Conservation (phyloP, 2,888 invertebrate species). For the Acronicta leporina region DNA sequence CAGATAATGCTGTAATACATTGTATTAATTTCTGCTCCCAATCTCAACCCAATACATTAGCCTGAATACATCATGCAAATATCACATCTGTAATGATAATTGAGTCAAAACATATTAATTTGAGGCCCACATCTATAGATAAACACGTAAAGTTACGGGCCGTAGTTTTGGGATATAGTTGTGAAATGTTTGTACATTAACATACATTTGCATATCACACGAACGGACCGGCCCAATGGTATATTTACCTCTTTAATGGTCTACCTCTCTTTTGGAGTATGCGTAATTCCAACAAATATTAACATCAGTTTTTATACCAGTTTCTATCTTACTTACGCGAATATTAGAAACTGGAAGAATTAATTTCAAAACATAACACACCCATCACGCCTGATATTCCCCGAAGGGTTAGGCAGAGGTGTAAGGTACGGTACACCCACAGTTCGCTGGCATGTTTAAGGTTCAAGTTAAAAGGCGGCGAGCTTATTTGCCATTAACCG, state of each 20-base stretch:
- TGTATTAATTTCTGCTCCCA: slow-evolving; percentile 3
- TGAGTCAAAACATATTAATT: slow-evolving; percentile 85
- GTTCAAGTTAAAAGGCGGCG: no score
- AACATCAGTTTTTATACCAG: no score
- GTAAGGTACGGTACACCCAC: no score
- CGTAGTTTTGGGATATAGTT: slow-evolving; percentile 69
- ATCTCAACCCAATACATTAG: slow-evolving; percentile 33
- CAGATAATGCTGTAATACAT: background rate
- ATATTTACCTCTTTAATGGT: no score
- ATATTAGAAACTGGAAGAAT: no score
- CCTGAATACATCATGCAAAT: slow-evolving; percentile 51
- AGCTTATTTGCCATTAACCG: no score
- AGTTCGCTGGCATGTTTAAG: no score
- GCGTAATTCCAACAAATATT: background rate
- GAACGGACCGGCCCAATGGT: slow-evolving; percentile 43
- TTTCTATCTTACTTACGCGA: no score
- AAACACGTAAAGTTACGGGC: slow-evolving; percentile 75
- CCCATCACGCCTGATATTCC: no score
- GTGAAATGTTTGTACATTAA: slow-evolving; percentile 76
- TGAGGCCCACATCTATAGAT: slow-evolving; percentile 82
- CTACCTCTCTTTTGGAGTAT: slow-evolving; percentile 16
- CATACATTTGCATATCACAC: slow-evolving; percentile 81
- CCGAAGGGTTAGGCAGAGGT: no score
- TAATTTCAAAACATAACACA: no score
- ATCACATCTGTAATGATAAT: slow-evolving; percentile 69